A percentile compares a stretch with the other conserved stretches of the same genome.
Conservation (phyloP, 2,797 vertebrate species). For the Rhinichthys osculus region DNA sequence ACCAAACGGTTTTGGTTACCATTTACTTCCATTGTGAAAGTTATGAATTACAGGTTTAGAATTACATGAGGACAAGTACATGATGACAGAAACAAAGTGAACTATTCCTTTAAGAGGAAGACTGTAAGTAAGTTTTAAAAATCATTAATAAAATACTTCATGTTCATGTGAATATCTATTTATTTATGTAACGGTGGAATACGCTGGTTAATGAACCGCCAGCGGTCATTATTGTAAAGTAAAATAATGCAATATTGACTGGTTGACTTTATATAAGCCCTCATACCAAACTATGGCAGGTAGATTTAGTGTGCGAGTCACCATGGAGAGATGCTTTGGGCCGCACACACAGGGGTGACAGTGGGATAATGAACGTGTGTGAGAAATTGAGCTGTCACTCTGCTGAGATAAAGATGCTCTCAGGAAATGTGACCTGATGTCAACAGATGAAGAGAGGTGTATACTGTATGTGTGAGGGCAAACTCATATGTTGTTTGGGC, state of each 20-base stretch:
- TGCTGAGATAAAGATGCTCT: slow-evolving; percentile 31
- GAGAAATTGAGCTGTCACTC: slow-evolving; percentile 40
- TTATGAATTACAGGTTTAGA: too few species aligned
- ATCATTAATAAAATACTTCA: not conserved
- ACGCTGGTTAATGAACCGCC: not conserved
- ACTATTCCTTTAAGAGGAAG: not conserved
- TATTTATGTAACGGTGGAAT: not conserved
- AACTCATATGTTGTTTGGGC: slow-evolving; percentile 37
- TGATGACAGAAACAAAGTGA: too few species aligned
- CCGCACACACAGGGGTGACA: slow-evolving; percentile 24
- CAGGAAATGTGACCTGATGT: slow-evolving; percentile 43
- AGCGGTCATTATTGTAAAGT: not conserved
- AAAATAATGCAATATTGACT: not conserved
- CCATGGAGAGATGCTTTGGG: not conserved
- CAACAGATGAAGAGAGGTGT: slow-evolving; percentile 31
- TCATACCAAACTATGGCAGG: not conserved
- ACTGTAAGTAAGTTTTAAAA: too few species aligned
- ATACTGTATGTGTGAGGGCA: not conserved
- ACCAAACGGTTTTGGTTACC: not conserved
- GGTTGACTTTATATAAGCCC: not conserved
- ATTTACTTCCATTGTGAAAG: not conserved
- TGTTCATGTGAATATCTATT: not conserved
- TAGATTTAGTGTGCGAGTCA: not conserved
- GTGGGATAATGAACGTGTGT: slow-evolving; percentile 8
- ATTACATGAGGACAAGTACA: too few species aligned